These are phyloP conservation scores for Alouatta caraya DNA, from an alignment of 2,797 vertebrate genomes.

Conservation along the genomic window DNA sequence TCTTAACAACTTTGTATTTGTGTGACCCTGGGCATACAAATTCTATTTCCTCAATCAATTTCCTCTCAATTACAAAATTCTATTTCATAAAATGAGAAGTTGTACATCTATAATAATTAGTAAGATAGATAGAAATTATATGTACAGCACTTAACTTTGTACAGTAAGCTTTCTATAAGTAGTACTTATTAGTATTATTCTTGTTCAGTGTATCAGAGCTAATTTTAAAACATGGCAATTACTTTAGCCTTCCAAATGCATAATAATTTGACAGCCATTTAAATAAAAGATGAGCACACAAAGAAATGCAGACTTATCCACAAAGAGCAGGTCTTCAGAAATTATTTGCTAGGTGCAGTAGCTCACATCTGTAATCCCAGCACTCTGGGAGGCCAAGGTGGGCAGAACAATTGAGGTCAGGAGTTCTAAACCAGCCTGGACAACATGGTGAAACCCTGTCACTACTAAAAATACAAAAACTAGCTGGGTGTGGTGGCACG, in stretches of 20 bases:
- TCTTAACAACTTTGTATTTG: neutral
- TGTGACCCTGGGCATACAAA: neutral
- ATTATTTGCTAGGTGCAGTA: neutral
- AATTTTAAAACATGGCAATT: neutral
- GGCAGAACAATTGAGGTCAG: no score
- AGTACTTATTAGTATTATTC: neutral
- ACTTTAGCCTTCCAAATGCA: conserved; percentile 4
- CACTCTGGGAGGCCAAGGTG: no score
- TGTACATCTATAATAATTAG: neutral
- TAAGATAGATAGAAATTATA: neutral
- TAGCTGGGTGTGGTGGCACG: no score
- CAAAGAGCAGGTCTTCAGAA: neutral
- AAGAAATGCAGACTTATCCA: neutral
- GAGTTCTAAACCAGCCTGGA: no score
- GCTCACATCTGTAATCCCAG: neutral
- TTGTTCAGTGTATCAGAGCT: neutral
- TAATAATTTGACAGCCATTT: neutral
- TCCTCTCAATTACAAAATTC: neutral
- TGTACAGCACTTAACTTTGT: neutral
- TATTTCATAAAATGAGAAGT: neutral
- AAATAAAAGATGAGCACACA: conserved; percentile 13
- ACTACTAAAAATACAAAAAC: no score
- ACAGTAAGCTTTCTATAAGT: neutral
- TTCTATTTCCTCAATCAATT: neutral
- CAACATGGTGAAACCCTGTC: no score